phyloP scores from a whole-genome alignment of 1,140 invertebrate genomes.

The Trialeurodes vaporariorum region DNA sequence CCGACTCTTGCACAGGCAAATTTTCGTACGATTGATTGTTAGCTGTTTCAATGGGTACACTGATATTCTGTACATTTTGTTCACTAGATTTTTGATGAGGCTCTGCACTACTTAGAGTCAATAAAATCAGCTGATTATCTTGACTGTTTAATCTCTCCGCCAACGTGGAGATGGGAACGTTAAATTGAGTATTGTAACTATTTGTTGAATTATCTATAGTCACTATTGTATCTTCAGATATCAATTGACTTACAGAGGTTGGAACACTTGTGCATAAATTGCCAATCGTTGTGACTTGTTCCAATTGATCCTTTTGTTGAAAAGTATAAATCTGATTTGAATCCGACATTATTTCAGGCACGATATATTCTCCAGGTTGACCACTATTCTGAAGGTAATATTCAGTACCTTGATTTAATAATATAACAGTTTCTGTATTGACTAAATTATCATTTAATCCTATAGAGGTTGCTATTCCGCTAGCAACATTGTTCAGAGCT shows the following conservation, averaged over 20 bases:
- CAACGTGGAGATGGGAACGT: not conserved
- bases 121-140: not conserved
- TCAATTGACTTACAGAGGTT: not conserved
- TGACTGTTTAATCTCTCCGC: not conserved
- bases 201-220: not conserved
- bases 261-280: not conserved
- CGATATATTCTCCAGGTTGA: conserved; percentile 22
- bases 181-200: not conserved
- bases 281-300: not conserved
- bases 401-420: conserved; percentile 23
- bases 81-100: not conserved
- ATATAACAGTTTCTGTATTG: conserved; percentile 22
- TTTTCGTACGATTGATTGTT: not conserved
- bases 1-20: no score
- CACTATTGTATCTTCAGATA: not conserved
- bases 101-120: not conserved
- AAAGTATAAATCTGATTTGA: not conserved
- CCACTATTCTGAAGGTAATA: conserved; percentile 19
- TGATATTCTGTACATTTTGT: not conserved
- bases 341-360: conserved; percentile 22
- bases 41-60: no score
- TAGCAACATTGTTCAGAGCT: conserved; percentile 19
- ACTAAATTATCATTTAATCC: conserved; percentile 16
- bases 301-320: not conserved
- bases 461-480: conserved; percentile 19